Conservation (phyloP, 2,888 invertebrate genomes). For the Ptychoptera contaminata region DNA sequence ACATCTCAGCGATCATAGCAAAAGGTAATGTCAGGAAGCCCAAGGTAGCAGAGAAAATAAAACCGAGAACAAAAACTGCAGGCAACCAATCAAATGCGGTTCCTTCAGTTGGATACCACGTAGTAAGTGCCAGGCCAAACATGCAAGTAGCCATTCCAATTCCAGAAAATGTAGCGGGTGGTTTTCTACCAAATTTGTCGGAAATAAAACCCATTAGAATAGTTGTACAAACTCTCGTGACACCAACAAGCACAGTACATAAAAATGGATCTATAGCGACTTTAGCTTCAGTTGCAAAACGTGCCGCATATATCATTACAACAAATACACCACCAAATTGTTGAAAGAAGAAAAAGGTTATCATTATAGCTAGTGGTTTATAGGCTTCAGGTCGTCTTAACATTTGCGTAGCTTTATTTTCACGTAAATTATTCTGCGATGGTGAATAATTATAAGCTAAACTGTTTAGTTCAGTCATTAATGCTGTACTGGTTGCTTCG, state of each 20-base stretch:
- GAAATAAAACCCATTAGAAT: slow-evolving; percentile 44
- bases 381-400: slow-evolving; percentile 25
- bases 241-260: slow-evolving; percentile 48
- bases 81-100: slow-evolving; percentile 18
- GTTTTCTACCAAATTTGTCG: slow-evolving; percentile 43
- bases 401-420: too few relatives aligned
- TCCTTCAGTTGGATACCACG: slow-evolving; percentile 32
- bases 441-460: too few relatives aligned
- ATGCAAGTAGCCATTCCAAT: slow-evolving; percentile 44
- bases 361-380: slow-evolving; percentile 33
- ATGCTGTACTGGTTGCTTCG: neutral
- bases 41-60: slow-evolving; percentile 40
- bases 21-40: slow-evolving; percentile 47
- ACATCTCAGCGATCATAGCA: slow-evolving; percentile 50
- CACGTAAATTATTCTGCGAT: too few relatives aligned
- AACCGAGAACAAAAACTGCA: slow-evolving; percentile 34
- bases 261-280: slow-evolving; percentile 45
- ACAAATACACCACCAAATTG: slow-evolving; percentile 59
- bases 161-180: slow-evolving; percentile 47
- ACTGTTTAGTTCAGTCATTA: too few relatives aligned
- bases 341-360: slow-evolving; percentile 45
- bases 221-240: slow-evolving; percentile 43
- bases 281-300: slow-evolving; percentile 45
- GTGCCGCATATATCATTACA: slow-evolving; percentile 53
- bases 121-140: slow-evolving; percentile 35